Evolutionary conservation across 1,140 invertebrate species (phyloP).

Genomic region (Dysdera silvatica): DNA sequence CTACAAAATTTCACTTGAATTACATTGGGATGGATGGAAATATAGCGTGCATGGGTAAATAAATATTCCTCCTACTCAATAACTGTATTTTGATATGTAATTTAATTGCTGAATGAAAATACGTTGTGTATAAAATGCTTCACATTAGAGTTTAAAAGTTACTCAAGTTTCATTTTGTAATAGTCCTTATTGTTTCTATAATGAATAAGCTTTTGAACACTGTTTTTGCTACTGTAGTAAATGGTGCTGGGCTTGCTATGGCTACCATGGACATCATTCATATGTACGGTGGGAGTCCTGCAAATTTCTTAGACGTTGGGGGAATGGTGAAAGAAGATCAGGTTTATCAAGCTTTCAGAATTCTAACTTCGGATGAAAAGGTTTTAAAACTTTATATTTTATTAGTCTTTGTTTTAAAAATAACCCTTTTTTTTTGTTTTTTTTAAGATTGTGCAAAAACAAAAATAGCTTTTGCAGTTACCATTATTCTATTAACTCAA

Average conservation of each 20-base stretch:
- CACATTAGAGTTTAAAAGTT: not conserved
- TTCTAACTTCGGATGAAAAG: conserved; percentile 46
- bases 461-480: no score
- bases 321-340: conserved; percentile 47
- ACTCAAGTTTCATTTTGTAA: not conserved
- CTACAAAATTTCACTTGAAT: conserved; percentile 79
- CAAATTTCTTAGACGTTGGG: conserved; percentile 50
- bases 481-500: no score
- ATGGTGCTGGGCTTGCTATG: conserved; percentile 50
- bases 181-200: no score
- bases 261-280: conserved; percentile 47
- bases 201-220: conserved; percentile 7
- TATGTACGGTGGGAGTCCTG: conserved; percentile 46
- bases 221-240: conserved; percentile 38
- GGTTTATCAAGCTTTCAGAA: conserved; percentile 48
- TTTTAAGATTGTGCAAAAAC: no score
- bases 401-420: no score
- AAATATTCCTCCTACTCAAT: not conserved
- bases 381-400: no score
- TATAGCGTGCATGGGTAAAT: conserved; percentile 77
- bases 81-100: no score
- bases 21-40: conserved; percentile 98
- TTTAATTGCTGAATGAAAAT: no score
- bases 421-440: no score
- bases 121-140: no score